These are phyloP conservation scores for Spilogale gracilis DNA, from an alignment of 2,113 vertebrate genomes.

Conservation along the genomic window DNA sequence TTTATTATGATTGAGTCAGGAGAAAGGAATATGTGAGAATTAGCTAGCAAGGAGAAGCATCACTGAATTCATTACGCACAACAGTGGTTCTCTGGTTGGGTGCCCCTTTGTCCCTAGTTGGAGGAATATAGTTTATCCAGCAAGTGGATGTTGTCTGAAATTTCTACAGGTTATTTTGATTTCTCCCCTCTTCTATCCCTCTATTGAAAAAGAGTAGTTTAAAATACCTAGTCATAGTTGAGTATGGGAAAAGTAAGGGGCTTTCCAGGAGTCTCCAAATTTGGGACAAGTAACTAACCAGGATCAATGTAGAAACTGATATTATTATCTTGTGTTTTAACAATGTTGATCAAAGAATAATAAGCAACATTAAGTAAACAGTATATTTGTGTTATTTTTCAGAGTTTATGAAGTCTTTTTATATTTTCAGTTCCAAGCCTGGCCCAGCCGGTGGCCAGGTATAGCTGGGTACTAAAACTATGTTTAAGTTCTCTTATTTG, in stretches of 20 bases:
- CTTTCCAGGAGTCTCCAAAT: not conserved
- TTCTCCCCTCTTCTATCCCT: not conserved
- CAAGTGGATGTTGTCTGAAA: not conserved
- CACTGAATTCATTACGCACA: not conserved
- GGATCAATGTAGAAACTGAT: not conserved
- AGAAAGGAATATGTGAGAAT: not conserved
- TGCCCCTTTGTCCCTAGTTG: not conserved
- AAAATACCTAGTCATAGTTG: too few relatives aligned
- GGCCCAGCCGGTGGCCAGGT: not conserved
- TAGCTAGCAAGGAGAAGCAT: not conserved
- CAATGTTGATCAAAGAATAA: not conserved
- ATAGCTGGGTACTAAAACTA: not conserved
- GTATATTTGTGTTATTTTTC: not conserved
- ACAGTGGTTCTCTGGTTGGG: not conserved
- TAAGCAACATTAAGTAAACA: not conserved
- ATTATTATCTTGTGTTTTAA: not conserved
- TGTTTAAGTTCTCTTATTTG: not conserved
- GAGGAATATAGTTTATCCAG: not conserved
- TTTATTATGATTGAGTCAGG: not conserved
- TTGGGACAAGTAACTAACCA: not conserved
- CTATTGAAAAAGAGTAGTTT: too few relatives aligned
- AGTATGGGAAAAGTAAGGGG: too few relatives aligned
- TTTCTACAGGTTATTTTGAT: not conserved
- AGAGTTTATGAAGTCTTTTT: too few relatives aligned
- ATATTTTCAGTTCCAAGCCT: not conserved